Evolutionary conservation across 2,113 vertebrate species (phyloP), one percentile per base, ranked within the genome.

Genomic region (Tragelaphus scriptus): DNA sequence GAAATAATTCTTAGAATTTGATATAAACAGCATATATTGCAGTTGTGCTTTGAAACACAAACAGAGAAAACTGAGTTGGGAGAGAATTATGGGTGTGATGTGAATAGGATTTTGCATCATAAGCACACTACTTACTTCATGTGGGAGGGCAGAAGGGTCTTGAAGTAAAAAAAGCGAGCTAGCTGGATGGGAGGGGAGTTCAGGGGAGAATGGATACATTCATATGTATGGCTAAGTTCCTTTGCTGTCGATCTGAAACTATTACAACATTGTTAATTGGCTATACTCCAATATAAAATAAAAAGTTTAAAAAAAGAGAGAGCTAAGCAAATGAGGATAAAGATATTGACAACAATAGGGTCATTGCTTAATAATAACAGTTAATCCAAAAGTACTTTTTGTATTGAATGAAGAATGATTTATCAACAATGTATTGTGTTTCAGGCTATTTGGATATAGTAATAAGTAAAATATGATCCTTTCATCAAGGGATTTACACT

Each of bases 311-410:
- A 77, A 14, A 77, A 77, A 77, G 12, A 40, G 3, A 1, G 3
- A 86, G 1, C 17, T 58, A 51, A 4, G 1, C 21, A 55, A 93
- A 90, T 40, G 90, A 80, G 75, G 19, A 16, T 4, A 91, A 47
- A 4, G 85, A 5, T 12, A 85, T 19, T 9, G 0, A 51, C 8
- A 51, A 44, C 15, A 44, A n/a, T 5, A 75, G 40, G 4, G 25
- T 75, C 4, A 55, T 0, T 40, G 14, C 0, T 56, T 58, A 89
- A 87, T 49, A 21, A 14, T 88, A 85, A 5, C 10, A 63, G 0
- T 9, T 93, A 61, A n/a, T 53, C 32, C 25, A 87, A 95, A 1
- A 97, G 84, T 59, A 63, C 7, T 1, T 79, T 25, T 97, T 47
- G 4, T 7, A 55, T 12, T 82, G 36, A 88, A 82, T 68, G 28